Percentiles rank a stretch among this genome's conserved stretches.
Evolutionary conservation across 2,113 vertebrate species (phyloP).

Genomic region (Thamnophis sirtalis): DNA sequence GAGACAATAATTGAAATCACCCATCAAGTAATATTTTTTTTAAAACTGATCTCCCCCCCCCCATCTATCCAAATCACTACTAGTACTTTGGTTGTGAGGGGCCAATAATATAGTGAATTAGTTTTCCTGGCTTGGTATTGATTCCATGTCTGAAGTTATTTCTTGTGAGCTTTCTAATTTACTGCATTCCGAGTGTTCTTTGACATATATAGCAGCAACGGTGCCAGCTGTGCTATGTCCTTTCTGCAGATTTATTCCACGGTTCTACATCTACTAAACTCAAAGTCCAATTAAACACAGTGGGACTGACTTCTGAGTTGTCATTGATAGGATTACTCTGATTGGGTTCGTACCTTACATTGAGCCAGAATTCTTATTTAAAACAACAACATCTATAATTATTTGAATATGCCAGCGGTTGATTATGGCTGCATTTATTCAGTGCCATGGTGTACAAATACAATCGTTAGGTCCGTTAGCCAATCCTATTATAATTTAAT

Average conservation of each 20-base stretch:
- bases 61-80: background rate
- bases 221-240: too few relatives aligned
- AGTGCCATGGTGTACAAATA: background rate
- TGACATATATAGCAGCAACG: background rate
- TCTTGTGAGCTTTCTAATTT: background rate
- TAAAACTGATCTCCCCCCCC: background rate
- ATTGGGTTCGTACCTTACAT: background rate
- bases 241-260: background rate
- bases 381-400: background rate
- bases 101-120: background rate
- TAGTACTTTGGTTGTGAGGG: background rate
- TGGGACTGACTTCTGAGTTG: background rate
- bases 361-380: background rate
- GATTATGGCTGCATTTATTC: background rate
- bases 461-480: background rate
- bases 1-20: background rate
- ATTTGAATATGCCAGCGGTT: background rate
- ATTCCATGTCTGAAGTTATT: background rate
- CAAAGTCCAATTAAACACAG: background rate
- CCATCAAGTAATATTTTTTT: background rate
- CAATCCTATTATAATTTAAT: background rate
- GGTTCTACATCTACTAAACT: background rate
- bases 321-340: background rate
- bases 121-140: background rate
- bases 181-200: background rate